Evolutionary conservation across 2,113 vertebrate species (phyloP).

Genomic region (Crotalus horridus): DNA sequence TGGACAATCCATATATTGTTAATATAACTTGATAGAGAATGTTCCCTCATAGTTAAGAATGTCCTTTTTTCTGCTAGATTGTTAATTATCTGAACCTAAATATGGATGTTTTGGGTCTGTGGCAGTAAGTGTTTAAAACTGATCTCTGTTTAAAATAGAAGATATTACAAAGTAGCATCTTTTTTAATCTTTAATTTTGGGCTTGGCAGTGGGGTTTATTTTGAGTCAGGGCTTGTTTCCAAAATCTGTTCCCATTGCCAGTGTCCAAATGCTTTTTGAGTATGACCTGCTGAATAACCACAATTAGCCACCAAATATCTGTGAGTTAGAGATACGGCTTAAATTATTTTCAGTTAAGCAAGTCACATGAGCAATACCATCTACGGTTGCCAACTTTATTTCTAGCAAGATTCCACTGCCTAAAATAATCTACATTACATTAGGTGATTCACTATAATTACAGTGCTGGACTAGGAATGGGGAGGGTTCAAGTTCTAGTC

Average conservation of each 20-base stretch:
- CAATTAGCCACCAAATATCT: not conserved
- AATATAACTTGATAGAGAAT: not conserved
- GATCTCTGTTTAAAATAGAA: not conserved
- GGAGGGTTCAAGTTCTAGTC: not conserved
- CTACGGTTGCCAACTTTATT: not conserved
- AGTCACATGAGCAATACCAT: not conserved
- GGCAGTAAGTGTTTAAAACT: constrained; percentile 21
- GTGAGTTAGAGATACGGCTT: not conserved
- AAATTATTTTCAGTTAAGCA: not conserved
- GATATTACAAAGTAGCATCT: not conserved
- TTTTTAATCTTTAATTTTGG: not conserved
- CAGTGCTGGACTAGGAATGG: not conserved
- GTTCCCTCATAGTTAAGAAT: not conserved
- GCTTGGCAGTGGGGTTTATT: not conserved
- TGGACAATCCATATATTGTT: not conserved
- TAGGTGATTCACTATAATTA: not conserved
- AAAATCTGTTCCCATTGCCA: not conserved
- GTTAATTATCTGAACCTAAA: not conserved
- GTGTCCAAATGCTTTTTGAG: not conserved
- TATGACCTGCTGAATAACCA: not conserved
- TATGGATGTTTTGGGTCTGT: not conserved
- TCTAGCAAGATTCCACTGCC: not conserved
- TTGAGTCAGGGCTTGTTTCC: not conserved
- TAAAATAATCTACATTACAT: not conserved
- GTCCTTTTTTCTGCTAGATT: not conserved